Evolutionary conservation across 2,113 vertebrate species (phyloP).

Genomic region (Strigops habroptila): DNA sequence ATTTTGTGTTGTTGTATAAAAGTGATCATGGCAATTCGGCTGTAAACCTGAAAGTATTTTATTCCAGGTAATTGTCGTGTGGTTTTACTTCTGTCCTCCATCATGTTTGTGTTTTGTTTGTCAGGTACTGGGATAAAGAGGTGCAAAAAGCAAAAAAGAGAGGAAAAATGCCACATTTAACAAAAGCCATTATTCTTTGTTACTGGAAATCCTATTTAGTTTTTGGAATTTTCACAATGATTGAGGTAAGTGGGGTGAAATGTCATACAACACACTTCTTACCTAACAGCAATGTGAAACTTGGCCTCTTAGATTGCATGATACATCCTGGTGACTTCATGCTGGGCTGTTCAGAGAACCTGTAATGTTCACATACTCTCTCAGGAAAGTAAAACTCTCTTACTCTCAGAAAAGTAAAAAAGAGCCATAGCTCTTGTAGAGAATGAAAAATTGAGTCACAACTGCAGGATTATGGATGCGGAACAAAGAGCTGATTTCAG

Average conservation of each 20-base stretch:
- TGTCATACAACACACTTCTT: neutral
- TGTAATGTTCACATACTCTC: neutral
- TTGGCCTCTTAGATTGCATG: neutral
- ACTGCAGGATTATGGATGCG: neutral
- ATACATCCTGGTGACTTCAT: neutral
- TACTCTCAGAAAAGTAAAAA: neutral
- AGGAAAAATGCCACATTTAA: conserved; percentile 78
- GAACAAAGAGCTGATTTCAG: neutral
- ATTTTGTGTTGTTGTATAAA: neutral
- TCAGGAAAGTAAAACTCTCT: neutral
- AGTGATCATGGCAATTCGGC: neutral
- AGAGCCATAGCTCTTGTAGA: neutral
- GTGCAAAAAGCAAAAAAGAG: conserved; percentile 80
- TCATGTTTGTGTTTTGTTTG: neutral
- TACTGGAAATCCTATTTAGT: conserved; percentile 88
- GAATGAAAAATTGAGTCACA: neutral
- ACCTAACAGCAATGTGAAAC: neutral
- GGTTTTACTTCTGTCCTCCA: neutral
- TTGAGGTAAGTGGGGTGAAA: conserved; percentile 80
- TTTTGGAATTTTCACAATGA: conserved; percentile 85
- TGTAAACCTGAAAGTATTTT: neutral
- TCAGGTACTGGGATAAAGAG: conserved; percentile 88
- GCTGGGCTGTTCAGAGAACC: neutral
- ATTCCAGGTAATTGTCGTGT: neutral
- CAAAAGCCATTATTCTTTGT: conserved; percentile 84